Percentiles rank a stretch among this genome's conserved stretches.
phyloP scores from a whole-genome alignment of 2,888 invertebrate species.

The Gisinianus flammeolus region DNA sequence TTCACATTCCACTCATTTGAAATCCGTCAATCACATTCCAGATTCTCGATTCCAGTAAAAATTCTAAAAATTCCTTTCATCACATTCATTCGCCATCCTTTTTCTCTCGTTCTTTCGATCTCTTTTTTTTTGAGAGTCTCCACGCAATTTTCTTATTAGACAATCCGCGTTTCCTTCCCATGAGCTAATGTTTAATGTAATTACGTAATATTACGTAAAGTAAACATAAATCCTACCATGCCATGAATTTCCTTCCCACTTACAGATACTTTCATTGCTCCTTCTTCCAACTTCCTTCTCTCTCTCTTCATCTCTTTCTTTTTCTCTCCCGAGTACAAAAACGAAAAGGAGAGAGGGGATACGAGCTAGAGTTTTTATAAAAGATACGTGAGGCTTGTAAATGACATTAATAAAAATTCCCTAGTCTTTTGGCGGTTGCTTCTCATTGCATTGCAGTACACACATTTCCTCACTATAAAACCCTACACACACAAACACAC shows the following conservation, averaged over 20 bases:
- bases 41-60: too few relatives aligned
- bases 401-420: conserved; percentile 14
- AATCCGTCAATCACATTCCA: too few relatives aligned
- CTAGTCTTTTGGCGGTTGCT: background rate
- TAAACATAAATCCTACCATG: background rate
- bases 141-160: too few relatives aligned
- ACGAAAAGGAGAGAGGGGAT: background rate
- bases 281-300: background rate
- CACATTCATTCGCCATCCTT: background rate
- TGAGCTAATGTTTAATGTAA: background rate
- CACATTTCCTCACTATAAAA: background rate
- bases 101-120: background rate
- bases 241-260: background rate
- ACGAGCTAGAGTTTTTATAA: background rate
- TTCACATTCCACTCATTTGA: too few relatives aligned
- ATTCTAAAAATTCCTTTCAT: background rate
- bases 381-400: conserved; percentile 11
- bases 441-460: background rate
- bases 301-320: background rate
- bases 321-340: too few relatives aligned
- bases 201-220: background rate
- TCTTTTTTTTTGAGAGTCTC: background rate
- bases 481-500: background rate
- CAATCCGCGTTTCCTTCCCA: too few relatives aligned
- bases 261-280: background rate